phyloP scores from a whole-genome alignment of 2,888 invertebrate species.

The Phaedon cochleariae region DNA sequence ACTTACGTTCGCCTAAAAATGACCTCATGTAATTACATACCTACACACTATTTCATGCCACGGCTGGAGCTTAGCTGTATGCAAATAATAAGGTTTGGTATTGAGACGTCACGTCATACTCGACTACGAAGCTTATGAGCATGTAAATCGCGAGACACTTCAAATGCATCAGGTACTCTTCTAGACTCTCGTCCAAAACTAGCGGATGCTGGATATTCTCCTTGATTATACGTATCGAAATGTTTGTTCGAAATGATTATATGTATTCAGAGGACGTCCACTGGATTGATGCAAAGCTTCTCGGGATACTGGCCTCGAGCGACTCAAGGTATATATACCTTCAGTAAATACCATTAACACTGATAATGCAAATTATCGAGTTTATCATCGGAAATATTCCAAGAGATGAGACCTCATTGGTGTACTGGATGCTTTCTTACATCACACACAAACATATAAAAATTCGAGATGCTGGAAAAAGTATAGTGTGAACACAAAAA shows the following conservation, averaged over 20 bases:
- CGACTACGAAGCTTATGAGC: not conserved
- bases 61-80: not conserved
- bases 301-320: constrained; percentile 11
- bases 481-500: too few species aligned
- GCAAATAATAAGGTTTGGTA: not conserved
- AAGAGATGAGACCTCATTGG: not conserved
- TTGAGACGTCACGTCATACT: not conserved
- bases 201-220: constrained; percentile 5
- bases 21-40: too few species aligned
- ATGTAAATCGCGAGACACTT: not conserved
- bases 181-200: not conserved
- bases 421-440: too few species aligned
- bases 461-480: too few species aligned
- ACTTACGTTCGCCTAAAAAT: too few species aligned
- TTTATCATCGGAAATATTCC: constrained; percentile 1
- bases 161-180: too few species aligned
- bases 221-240: constrained; percentile 8
- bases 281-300: not conserved
- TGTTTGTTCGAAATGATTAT: constrained; percentile 25
- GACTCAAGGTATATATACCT: constrained; percentile 6
- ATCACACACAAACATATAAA: too few species aligned
- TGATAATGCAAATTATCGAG: constrained; percentile 29
- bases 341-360: constrained; percentile 32
- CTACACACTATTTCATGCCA: too few species aligned
- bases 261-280: constrained; percentile 17